Evolutionary conservation across 2,888 invertebrate genomes (phyloP), one percentile per base, ranked within the genome.

Genomic region (Aplocera efformata): DNA sequence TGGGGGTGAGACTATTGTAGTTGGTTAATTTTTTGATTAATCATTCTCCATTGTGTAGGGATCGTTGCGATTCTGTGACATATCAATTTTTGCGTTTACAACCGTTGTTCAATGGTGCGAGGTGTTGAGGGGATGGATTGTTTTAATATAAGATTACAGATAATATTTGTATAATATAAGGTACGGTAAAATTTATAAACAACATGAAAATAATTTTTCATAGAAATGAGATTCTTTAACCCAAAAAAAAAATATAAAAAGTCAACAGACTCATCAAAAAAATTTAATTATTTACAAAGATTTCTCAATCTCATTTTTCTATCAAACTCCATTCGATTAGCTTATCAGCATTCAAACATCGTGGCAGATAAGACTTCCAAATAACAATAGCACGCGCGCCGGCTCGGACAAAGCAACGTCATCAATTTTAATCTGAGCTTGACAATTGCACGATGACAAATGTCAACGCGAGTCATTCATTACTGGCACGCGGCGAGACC

Each of bases 1-100:
- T 72, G 80, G 75, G 81, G 84, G 79, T 72, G 73, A 52, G 53
- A 53, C 67, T 58, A 80, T 86, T 88, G 86, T 86, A 61, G 79
- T 76, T 73, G 80, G 84, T 85, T 85, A 88, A 86, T 88, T 88
- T 88, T 86, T 86, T 88, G 88, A 88, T 88, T 85, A 88, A 88
- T 88, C 85, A 84, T 83, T 72, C 67, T 56, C 56, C 71, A 68
- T 53, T 41, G 60, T 60, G 64, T 63, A 67, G 78, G 78, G 80
- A 61, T 64, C 69, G 68, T 68, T 71, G 72, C 75, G 62, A 73
- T 73, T 72, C 67, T 72, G 64, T 78, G 76, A 76, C 72, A 66
- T 65, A 72, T 72, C 66, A 67, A 70, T 78, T 79, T 68, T 58
- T 23, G 52, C 53, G 38, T 32, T 45, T 45, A 42, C 45, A 48